phyloP scores from a whole-genome alignment of 2,797 vertebrate species.

The Cygnus olor region DNA sequence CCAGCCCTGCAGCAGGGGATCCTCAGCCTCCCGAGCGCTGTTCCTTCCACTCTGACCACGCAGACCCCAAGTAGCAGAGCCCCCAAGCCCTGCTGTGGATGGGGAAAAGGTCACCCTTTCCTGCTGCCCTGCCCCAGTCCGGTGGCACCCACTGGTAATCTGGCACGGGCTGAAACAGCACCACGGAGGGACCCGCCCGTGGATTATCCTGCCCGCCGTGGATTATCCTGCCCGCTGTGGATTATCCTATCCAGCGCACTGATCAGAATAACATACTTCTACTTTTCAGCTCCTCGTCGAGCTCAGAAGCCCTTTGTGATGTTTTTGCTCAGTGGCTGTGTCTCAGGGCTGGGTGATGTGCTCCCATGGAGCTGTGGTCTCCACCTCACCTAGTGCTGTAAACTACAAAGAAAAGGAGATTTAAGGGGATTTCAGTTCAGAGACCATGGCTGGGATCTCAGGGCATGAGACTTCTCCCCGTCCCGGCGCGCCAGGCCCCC shows the following conservation, averaged over 20 bases:
- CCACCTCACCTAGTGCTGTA: background rate
- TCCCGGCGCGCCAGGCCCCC: background rate
- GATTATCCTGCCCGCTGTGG: background rate
- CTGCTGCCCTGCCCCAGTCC: background rate
- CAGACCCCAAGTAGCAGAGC: background rate
- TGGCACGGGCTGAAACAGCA: fast-evolving
- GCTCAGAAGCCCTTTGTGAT: background rate
- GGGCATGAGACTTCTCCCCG: background rate
- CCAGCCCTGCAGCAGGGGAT: background rate
- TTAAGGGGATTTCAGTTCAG: background rate
- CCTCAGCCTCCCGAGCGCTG: background rate
- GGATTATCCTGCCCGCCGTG: background rate
- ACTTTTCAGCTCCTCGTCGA: background rate
- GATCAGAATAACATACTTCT: background rate
- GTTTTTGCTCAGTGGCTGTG: background rate
- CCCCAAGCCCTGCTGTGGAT: background rate
- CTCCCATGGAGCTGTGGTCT: background rate
- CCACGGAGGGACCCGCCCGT: background rate
- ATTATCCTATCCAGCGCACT: background rate
- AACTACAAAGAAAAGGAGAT: background rate
- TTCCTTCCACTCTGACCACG: no score
- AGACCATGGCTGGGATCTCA: background rate
- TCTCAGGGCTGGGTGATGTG: background rate
- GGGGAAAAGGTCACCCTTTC: background rate
- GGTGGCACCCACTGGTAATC: background rate